Base-by-base conservation (phyloP, 2,888 invertebrate genomes). In the Caenorhabditis uteleia region DNA sequence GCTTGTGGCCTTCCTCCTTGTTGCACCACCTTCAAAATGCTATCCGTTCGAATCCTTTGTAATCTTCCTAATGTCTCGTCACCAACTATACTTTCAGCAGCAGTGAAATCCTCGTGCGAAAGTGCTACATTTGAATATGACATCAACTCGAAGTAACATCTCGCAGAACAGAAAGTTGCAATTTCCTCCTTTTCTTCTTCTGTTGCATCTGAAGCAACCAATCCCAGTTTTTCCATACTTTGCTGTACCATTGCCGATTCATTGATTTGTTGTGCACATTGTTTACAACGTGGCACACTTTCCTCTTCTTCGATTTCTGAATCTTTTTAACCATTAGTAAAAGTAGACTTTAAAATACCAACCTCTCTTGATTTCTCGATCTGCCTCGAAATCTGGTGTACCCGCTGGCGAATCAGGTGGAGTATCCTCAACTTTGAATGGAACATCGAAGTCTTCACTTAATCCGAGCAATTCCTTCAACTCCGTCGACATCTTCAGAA, bases 61-160 rank as follows among this genome's bases (percentile, higher is more conserved):
- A 79, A 48, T 18, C 64, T 62, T 26, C 64, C 70, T 40, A 75
- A 50, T 8, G 76, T 77, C 16, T 67, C 74, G 47, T 75, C 74
- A 47, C 75, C 76, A 14, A 77, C 77, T 40, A 71, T 67, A 8
- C 53, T 48, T 34, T 78, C 78, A 14, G 79, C 79, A 2, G 55
- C 45, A 7, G 62, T 48, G 18, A 78, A 46, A 16, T 77, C 73
- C 16, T 78, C 79, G 14, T 73, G 68, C 16, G 67, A 71, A 21
- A 79, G 46, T 21, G 77, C 61, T 10, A 57, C 54, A 51, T 88
- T 86, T 77, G 89, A 88, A 77, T 88, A 88, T 23, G 89, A 85
- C 26, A 89, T 89, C 84, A 92, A 93, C 83, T 92, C 90, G 86
- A 91, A 90, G 84, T 91, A 93, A 84, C 95, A 95, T 69, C 89